Evolutionary conservation across 1,140 invertebrate genomes (phyloP), one percentile per base, ranked within the genome.

Genomic region (Ptiloglossa arizonensis): DNA sequence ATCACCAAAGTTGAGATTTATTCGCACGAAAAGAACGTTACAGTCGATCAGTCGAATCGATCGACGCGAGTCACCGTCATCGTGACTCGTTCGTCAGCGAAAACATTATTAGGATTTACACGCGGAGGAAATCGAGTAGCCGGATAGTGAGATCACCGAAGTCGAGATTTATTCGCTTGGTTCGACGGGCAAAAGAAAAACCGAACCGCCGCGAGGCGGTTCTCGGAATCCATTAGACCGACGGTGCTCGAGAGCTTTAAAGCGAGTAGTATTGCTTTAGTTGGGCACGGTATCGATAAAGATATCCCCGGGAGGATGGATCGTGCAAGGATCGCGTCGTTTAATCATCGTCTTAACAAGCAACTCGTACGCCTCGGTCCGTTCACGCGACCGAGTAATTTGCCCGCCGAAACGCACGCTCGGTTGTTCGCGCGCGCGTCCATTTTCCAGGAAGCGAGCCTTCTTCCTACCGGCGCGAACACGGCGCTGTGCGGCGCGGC

Each of bases 381-480:
- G 64, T 83, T 70, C 82, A 83, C 81, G 82, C 82, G 70, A 83
- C 71, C 64, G 46, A 29, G 69, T 62, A 50, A 83, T 83, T 83
- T 83, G 59, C 41, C 59, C 17, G 44, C 38, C 72, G 57, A 60
- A 75, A 68, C 6, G 60, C 17, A 32, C 32, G 46, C n/a, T n/a
- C n/a, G n/a, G n/a, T n/a, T n/a, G n/a, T n/a, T n/a, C n/a, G n/a
- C n/a, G n/a, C n/a, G n/a, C n/a, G n/a, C n/a, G n/a, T 52, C 57
- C 52, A 82, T 48, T 52, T 83, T 79, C 76, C 48, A 69, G 44
- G 71, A 50, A 81, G 52, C n/a, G n/a, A 46, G 13, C 32, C 35
- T 44, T 27, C 52, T 44, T 22, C 27, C 56, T 60, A 48, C 19
- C 38, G 17, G 76, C 50, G n/a, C n/a, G n/a, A n/a, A n/a, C n/a